Evolutionary conservation across 2,113 vertebrate species (phyloP).

Genomic region (Trogon surrucura): DNA sequence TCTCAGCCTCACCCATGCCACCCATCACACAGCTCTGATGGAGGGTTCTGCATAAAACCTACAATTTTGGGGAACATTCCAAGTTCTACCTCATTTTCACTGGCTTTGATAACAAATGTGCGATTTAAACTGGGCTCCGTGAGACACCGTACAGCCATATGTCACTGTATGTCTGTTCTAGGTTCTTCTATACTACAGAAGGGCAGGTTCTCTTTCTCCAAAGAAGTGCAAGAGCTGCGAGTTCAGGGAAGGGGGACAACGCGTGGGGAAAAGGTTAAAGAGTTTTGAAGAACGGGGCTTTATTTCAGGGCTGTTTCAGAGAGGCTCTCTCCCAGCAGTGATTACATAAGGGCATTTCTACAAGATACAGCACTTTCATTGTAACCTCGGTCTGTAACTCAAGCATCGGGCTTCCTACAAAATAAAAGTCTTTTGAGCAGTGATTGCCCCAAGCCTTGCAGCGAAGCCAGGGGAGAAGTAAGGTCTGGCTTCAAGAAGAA

Average conservation of each 20-base stretch:
- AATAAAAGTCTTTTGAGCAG: not conserved
- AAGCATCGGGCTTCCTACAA: not conserved
- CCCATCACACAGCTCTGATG: not conserved
- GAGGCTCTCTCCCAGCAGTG: not conserved
- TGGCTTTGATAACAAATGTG: no score
- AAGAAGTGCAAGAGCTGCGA: not conserved
- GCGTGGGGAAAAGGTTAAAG: not conserved
- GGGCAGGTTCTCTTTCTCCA: not conserved
- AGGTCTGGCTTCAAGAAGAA: not conserved
- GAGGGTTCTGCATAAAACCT: not conserved
- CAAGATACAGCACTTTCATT: not conserved
- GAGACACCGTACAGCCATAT: not conserved
- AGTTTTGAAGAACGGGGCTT: not conserved
- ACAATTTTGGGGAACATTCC: not conserved
- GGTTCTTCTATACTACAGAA: not conserved
- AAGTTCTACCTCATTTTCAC: not conserved
- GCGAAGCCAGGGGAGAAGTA: not conserved
- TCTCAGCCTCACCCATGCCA: not conserved
- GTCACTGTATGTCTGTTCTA: not conserved
- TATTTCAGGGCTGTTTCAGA: not conserved
- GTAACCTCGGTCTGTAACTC: not conserved
- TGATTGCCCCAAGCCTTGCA: not conserved
- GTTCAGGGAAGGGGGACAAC: not conserved
- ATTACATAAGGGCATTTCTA: not conserved
- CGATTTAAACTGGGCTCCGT: no score